Evolutionary conservation across 2,113 vertebrate genomes (phyloP).

Genomic region (Bambusicola thoracicus): DNA sequence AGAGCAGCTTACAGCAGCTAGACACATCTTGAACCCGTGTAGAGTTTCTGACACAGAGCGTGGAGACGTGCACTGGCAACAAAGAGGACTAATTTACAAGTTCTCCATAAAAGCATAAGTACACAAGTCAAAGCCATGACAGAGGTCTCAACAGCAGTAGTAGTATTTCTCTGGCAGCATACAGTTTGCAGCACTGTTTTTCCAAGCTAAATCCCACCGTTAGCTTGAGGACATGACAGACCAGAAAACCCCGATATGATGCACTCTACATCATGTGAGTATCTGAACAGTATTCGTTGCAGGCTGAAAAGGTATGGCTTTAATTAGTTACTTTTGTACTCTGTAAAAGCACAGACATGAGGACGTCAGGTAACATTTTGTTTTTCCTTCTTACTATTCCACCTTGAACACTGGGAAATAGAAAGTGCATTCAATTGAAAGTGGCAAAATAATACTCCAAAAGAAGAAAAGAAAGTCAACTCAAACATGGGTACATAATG

Average conservation of each 20-base stretch:
- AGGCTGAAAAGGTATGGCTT: not conserved
- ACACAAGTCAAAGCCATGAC: not conserved
- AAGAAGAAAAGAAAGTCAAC: not conserved
- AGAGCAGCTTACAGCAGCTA: not conserved
- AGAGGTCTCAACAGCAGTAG: not conserved
- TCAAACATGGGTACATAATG: not conserved
- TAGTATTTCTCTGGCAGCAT: not conserved
- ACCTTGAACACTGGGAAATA: not conserved
- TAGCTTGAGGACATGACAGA: rapidly evolving
- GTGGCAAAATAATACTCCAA: not conserved
- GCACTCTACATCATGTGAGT: not conserved
- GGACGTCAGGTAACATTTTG: not conserved
- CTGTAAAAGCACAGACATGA: not conserved
- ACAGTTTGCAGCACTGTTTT: not conserved
- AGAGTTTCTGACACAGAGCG: not conserved
- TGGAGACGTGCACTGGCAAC: not conserved
- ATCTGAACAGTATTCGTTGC: not conserved
- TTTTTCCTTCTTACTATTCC: not conserved
- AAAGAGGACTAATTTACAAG: not conserved
- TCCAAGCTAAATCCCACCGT: not conserved
- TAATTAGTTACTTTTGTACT: not conserved
- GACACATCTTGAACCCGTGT: not conserved
- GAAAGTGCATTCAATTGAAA: not conserved
- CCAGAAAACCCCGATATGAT: not conserved
- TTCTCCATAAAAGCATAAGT: rapidly evolving